Evolutionary conservation across 37 sponge, comb jelly and placozoan species (phyloP), one percentile per base, ranked within the genome.

Genomic region (Lycopodina hypogea): DNA sequence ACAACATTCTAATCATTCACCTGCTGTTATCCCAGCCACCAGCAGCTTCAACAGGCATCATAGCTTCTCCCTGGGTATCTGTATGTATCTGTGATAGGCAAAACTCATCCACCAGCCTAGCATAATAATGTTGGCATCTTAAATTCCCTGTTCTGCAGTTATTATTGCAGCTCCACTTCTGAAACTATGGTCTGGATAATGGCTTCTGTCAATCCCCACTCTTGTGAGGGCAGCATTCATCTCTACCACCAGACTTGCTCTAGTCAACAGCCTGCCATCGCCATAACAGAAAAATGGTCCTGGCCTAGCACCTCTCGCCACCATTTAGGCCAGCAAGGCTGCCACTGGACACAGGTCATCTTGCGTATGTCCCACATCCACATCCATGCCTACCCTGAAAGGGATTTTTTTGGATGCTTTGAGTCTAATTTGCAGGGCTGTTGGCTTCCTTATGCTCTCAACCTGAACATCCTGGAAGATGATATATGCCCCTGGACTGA

Each of bases 221-320:
- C n/a, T 60, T 60, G 61, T 60, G 61, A 60, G 61, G 7, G 26
- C 61, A 60, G 61, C 61, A 26, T 28, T 26, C 61, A 21, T 60
- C 61, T 15, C 15, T 15, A 18, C 53, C 11, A 52, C 53, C 11
- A 52, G 15, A 52, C 53, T 11, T 11, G 15, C 15, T 52, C 53
- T 52, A 52, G 53, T 52, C 15, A 52, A 15, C 15, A 15, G 53
- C 53, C 15, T 52, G 15, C 53, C 53, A 52, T 52, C 53, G 15
- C 15, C 15, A 15, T 18, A 52, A 15, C 53, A 15, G 53, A 52
- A 52, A 15, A 52, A 15, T 11, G 53, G 53, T 11, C 53, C 53
- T 11, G 53, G 53, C 11, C 53, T 15, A 52, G 15, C 15, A 15
- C 53, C 53, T 52, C 53, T 52, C 15, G 15, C 15, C 11, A 52